Percentiles rank a stretch among this genome's conserved stretches.
Conservation (phyloP, 2,113 vertebrate species). For the Pteronura brasiliensis region DNA sequence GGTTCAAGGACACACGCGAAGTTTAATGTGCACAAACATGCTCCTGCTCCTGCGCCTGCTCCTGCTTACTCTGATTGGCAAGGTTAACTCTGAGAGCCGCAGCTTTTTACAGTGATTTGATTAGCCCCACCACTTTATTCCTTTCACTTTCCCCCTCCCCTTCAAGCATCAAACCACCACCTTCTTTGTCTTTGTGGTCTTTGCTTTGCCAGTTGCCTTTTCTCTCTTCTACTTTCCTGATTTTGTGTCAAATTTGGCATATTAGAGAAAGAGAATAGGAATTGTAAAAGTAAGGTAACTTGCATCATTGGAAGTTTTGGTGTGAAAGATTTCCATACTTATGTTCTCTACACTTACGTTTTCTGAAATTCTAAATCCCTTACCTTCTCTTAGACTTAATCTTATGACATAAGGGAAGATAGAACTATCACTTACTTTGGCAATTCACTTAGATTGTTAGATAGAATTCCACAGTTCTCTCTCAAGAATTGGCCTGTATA, state of each 20-base stretch:
- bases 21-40: slow-evolving; percentile 90
- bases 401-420: background rate
- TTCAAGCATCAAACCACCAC: slow-evolving; percentile 71
- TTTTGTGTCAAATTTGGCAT: slow-evolving; percentile 76
- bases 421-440: background rate
- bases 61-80: slow-evolving; percentile 86
- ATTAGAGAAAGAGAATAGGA: slow-evolving; percentile 75
- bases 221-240: slow-evolving; percentile 49
- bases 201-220: slow-evolving; percentile 75
- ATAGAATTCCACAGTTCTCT: background rate
- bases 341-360: background rate
- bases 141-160: slow-evolving; percentile 74
- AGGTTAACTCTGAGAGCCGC: slow-evolving; percentile 91
- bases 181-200: slow-evolving; percentile 92
- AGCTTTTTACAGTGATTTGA: slow-evolving; percentile 91
- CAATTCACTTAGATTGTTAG: background rate
- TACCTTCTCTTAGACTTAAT: slow-evolving; percentile 27
- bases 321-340: background rate
- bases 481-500: background rate
- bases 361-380: background rate
- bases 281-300: slow-evolving; percentile 55
- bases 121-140: slow-evolving; percentile 88
- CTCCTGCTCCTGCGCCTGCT: slow-evolving; percentile 78
- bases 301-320: slow-evolving; percentile 7
- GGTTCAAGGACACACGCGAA: slow-evolving; percentile 91